Conservation (phyloP, 1,140 invertebrate genomes). For the Drosophila grimshawi region DNA sequence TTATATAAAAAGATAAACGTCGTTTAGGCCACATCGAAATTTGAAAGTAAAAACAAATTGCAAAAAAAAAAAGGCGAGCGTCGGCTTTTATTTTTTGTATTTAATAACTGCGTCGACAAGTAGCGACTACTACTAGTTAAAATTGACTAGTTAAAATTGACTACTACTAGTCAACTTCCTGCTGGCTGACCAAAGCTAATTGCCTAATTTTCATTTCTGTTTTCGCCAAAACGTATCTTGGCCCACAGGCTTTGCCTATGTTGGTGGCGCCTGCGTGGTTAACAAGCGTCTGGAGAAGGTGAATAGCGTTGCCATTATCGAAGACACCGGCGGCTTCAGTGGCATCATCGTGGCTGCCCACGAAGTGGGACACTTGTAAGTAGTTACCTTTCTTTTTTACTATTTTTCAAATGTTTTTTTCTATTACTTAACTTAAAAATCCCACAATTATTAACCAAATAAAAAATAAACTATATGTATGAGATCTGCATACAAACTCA, state of each 20-base stretch:
- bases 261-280: conserved; percentile 97
- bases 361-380: conserved; percentile 98
- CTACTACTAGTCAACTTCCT: conserved; percentile 55
- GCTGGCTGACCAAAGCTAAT: conserved; percentile 40
- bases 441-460: too few species aligned
- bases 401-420: too few species aligned
- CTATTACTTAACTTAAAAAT: too few species aligned
- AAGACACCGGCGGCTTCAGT: conserved; percentile 97
- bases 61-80: conserved; percentile 31
- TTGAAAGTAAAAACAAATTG: conserved; percentile 59
- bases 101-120: conserved; percentile 74
- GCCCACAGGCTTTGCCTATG: conserved; percentile 94
- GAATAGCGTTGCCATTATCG: conserved; percentile 97
- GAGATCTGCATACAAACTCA: conserved; percentile 7
- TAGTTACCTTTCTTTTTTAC: conserved; percentile 57
- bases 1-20: conserved; percentile 58
- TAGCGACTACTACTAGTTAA: conserved; percentile 33
- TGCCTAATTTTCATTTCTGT: conserved; percentile 55
- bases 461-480: neutral
- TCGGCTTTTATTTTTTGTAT: conserved; percentile 51
- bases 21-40: conserved; percentile 38
- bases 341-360: conserved; percentile 98
- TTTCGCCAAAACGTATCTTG: conserved; percentile 34
- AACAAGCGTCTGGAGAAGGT: conserved; percentile 98
- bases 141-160: conserved; percentile 39